Conservation (phyloP, 2,113 vertebrate genomes). For the Macroglossus sobrinus region DNA sequence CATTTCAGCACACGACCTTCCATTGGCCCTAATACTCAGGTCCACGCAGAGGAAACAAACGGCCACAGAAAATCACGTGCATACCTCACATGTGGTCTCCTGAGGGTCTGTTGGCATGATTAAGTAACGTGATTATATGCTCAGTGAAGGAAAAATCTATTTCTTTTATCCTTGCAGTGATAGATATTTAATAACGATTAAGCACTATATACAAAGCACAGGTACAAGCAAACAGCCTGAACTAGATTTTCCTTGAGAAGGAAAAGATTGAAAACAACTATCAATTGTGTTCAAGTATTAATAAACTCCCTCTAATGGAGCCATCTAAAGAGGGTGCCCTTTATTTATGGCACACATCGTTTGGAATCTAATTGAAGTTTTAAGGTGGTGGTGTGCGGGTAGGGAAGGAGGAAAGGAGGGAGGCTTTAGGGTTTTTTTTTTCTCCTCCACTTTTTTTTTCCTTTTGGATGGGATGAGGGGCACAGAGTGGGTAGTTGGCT, state of each 20-base stretch:
- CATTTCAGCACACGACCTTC: background rate
- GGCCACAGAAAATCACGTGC: background rate
- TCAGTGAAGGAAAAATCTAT: background rate
- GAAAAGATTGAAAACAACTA: background rate
- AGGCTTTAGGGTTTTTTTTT: background rate
- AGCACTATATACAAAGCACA: background rate
- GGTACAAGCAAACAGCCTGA: background rate
- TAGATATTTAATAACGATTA: background rate
- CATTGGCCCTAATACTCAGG: background rate
- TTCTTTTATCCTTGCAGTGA: background rate
- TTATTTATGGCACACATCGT: background rate
- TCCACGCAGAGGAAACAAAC: background rate
- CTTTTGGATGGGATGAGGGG: background rate
- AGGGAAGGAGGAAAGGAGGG: background rate
- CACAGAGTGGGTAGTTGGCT: background rate
- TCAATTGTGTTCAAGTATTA: background rate
- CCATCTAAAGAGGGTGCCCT: background rate
- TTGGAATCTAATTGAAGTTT: background rate
- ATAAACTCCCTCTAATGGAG: background rate
- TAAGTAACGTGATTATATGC: background rate
- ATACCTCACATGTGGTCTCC: background rate
- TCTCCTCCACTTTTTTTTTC: background rate
- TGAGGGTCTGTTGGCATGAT: background rate
- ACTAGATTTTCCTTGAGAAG: background rate
- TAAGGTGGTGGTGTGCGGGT: background rate